Evolutionary conservation across 2,888 invertebrate species (phyloP).

Genomic region (Agonopterix alstromeriana): DNA sequence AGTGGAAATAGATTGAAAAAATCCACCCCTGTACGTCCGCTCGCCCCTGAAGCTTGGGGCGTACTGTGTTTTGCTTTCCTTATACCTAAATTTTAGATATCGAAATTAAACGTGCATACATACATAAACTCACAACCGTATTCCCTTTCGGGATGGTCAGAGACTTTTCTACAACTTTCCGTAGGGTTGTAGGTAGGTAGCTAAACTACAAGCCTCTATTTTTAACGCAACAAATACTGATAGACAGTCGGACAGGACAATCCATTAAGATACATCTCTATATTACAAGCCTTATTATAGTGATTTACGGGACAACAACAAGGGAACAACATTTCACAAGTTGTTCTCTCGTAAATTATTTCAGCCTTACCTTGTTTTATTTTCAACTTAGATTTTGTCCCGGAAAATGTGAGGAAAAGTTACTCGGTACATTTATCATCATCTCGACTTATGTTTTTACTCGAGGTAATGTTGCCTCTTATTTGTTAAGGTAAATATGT

Average conservation of each 20-base stretch:
- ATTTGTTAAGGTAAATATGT: no score
- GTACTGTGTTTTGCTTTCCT: no score
- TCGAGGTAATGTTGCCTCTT: no score
- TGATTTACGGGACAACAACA: constrained; percentile 4
- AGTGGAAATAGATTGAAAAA: no score
- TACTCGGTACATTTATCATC: not conserved
- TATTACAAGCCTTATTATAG: not conserved
- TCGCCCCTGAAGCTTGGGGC: no score
- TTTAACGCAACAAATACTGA: not conserved
- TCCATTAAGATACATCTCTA: not conserved
- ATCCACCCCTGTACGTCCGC: no score
- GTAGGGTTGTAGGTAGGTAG: no score
- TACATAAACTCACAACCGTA: no score
- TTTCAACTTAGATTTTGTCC: constrained; percentile 1
- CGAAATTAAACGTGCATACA: no score
- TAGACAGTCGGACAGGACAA: not conserved
- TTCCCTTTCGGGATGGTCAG: no score
- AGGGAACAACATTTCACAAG: constrained; percentile 3
- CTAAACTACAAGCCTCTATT: not conserved
- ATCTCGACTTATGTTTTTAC: not conserved
- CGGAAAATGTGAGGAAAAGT: constrained; percentile 1
- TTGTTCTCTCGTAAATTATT: constrained; percentile 1
- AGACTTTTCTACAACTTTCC: no score
- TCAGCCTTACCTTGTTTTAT: constrained; percentile 1
- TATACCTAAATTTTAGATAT: no score